These are phyloP conservation scores for Drosophila birchii DNA, from an alignment of 2,888 invertebrate species.

Conservation along the genomic window DNA sequence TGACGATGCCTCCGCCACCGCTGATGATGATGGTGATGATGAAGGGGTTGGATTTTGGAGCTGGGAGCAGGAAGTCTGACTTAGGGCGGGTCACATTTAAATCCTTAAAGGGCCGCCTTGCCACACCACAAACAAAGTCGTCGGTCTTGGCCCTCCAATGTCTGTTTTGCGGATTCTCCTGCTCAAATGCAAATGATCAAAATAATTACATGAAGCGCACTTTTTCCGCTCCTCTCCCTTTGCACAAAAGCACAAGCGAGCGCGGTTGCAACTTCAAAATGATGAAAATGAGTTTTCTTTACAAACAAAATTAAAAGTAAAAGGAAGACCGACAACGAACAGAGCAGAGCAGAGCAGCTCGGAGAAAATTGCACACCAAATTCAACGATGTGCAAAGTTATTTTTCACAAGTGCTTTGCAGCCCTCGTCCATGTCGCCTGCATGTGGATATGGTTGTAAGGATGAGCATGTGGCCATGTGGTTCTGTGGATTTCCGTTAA, in stretches of 20 bases:
- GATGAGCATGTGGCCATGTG: conserved; percentile 73
- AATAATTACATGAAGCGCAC: conserved; percentile 76
- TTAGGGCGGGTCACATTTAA: conserved; percentile 15
- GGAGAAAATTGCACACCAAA: conserved; percentile 72
- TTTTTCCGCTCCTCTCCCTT: conserved; percentile 57
- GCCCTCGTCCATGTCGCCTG: conserved; percentile 58
- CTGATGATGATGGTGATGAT: background rate
- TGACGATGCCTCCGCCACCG: conserved; percentile 9
- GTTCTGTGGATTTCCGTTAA: conserved; percentile 78
- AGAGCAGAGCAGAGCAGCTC: background rate
- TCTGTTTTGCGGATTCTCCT: conserved; percentile 50
- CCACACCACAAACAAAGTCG: conserved; percentile 20
- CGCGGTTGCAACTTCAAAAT: conserved; percentile 76
- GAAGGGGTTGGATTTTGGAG: background rate
- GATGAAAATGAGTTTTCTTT: conserved; percentile 81
- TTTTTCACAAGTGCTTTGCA: conserved; percentile 80
- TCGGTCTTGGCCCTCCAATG: conserved; percentile 29
- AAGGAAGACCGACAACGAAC: conserved; percentile 20
- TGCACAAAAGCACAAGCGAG: conserved; percentile 66
- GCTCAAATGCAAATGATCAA: conserved; percentile 74
- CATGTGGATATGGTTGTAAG: conserved; percentile 65
- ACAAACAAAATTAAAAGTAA: conserved; percentile 80
- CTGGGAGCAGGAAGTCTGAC: background rate
- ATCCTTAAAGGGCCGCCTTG: conserved; percentile 30
- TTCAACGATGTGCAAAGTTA: conserved; percentile 79